These are phyloP conservation scores for Lydus trimaculatus DNA, from an alignment of 2,888 invertebrate genomes.

Conservation along the genomic window DNA sequence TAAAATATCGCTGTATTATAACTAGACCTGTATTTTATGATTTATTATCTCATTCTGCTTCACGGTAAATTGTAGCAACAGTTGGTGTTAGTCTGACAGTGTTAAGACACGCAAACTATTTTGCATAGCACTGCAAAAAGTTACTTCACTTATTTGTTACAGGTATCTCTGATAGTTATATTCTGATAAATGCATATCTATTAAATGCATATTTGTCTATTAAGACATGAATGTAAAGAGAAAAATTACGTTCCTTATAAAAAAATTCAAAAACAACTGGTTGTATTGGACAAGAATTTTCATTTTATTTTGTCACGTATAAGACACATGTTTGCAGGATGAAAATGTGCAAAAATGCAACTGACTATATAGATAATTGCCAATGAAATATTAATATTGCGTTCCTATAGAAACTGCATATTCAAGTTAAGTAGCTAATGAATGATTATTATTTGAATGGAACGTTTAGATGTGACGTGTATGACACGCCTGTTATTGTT, in stretches of 20 bases:
- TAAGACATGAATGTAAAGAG: no score
- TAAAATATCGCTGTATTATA: background rate
- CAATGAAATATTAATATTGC: conserved; percentile 5
- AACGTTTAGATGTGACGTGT: conserved; percentile 8
- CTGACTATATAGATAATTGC: background rate
- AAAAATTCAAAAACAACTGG: no score
- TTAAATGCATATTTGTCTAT: no score
- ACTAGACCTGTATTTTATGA: background rate
- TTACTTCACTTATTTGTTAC: no score
- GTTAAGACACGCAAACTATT: background rate
- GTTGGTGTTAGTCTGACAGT: background rate
- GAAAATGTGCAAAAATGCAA: conserved; percentile 4
- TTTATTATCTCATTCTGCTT: background rate
- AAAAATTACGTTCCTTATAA: no score
- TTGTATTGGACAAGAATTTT: no score
- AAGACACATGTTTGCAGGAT: background rate
- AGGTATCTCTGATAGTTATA: no score
- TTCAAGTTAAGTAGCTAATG: background rate
- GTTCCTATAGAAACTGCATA: background rate
- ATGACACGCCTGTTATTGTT: conserved; percentile 17
- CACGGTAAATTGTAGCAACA: background rate
- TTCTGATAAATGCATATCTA: no score
- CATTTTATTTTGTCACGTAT: background rate
- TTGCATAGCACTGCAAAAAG: background rate
- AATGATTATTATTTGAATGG: conserved; percentile 2